Percentiles rank a stretch among this genome's conserved stretches.
These are phyloP conservation scores for Antigone vipio DNA, from an alignment of 2,113 vertebrate genomes.

Conservation along the genomic window DNA sequence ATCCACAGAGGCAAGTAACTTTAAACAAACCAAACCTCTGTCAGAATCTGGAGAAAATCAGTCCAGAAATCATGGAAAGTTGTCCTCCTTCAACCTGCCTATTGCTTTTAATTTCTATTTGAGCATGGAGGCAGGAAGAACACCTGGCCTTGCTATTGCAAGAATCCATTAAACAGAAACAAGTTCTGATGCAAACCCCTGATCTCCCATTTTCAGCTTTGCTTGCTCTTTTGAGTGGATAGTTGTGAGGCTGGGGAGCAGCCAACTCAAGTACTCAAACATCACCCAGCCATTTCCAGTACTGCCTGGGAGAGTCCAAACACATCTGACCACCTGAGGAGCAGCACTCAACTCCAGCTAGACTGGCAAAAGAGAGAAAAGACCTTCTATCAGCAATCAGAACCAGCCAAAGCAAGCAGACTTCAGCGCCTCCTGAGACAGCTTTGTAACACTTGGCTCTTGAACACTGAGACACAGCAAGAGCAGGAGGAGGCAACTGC, in stretches of 20 bases:
- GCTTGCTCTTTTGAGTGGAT: background rate
- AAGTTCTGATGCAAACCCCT: background rate
- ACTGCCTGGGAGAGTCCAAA: background rate
- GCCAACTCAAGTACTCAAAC: background rate
- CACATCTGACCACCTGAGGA: accelerated
- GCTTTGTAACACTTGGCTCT: background rate
- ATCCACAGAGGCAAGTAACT: background rate
- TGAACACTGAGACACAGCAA: background rate
- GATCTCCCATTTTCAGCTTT: background rate
- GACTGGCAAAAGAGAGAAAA: background rate
- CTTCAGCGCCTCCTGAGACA: background rate
- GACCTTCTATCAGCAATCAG: background rate
- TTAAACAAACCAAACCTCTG: background rate
- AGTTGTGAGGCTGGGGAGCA: background rate
- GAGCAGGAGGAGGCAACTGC: background rate
- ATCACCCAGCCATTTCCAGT: background rate
- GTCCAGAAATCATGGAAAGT: background rate
- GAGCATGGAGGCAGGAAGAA: background rate
- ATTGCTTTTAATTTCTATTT: background rate
- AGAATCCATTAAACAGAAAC: background rate
- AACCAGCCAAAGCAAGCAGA: background rate
- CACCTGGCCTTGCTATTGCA: background rate
- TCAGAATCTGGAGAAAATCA: background rate
- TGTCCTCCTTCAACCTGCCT: background rate
- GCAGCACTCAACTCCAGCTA: background rate